Evolutionary conservation across 2,797 vertebrate species (phyloP).

Genomic region (Martes flavigula): DNA sequence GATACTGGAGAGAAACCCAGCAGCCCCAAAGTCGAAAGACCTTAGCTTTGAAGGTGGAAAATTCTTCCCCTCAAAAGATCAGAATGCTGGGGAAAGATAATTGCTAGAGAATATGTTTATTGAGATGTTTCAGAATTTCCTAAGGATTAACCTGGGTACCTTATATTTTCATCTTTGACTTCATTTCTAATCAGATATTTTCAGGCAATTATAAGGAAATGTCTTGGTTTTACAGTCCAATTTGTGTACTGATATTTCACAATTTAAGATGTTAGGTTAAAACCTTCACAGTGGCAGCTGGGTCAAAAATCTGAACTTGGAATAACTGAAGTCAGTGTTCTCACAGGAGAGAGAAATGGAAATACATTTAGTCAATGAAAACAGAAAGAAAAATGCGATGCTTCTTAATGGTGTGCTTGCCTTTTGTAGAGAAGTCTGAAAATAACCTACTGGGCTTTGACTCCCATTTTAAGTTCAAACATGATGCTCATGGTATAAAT

Average conservation of each 20-base stretch:
- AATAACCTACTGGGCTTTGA: conserved; percentile 47
- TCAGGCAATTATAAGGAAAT: conserved; percentile 37
- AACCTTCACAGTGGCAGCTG: neutral
- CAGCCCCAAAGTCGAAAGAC: neutral
- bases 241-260: conserved; percentile 30
- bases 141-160: neutral
- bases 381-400: neutral
- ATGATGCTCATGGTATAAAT: conserved; percentile 54
- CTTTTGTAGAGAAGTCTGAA: conserved; percentile 49
- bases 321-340: conserved; percentile 47
- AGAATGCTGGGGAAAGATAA: neutral
- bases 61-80: neutral
- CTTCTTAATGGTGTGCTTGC: neutral
- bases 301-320: conserved; percentile 56
- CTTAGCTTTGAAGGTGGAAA: neutral
- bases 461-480: conserved; percentile 61
- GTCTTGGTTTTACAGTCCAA: neutral
- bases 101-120: neutral
- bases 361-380: conserved; percentile 46
- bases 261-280: neutral
- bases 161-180: neutral
- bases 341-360: conserved; percentile 20
- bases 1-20: neutral
- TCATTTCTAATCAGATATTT: conserved; percentile 21
- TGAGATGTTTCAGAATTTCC: conserved; percentile 15